Conservation (phyloP, 1,140 invertebrate species). For the Drosophila nigromelanica region DNA sequence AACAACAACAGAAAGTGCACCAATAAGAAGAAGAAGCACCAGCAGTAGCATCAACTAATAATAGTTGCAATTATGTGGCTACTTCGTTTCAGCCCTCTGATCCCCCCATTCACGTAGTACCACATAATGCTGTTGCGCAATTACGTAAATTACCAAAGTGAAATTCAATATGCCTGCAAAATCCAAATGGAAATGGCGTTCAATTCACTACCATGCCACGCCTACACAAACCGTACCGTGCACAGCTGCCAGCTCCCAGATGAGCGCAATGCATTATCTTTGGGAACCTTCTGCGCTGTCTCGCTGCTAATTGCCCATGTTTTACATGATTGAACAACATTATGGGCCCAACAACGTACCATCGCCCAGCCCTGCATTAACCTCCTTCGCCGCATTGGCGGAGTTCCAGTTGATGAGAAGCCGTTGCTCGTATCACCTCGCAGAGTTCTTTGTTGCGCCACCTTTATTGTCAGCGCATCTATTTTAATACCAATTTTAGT, state of each 20-base stretch:
- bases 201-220: constrained; percentile 24
- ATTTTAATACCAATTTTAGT: constrained; percentile 48
- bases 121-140: constrained; percentile 61
- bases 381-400: not conserved
- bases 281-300: constrained; percentile 21
- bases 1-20: constrained; percentile 16
- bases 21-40: constrained; percentile 14
- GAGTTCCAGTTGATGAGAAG: constrained; percentile 6
- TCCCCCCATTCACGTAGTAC: constrained; percentile 4
- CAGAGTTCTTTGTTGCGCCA: constrained; percentile 28
- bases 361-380: not conserved
- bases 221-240: not conserved
- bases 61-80: constrained; percentile 58
- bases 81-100: not conserved
- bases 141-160: constrained; percentile 75
- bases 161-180: constrained; percentile 67
- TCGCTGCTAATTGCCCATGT: constrained; percentile 63
- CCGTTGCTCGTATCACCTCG: not conserved
- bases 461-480: constrained; percentile 39
- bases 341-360: constrained; percentile 19
- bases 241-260: not conserved
- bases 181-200: constrained; percentile 49
- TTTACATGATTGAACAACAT: constrained; percentile 59
- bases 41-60: constrained; percentile 41
- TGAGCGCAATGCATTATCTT: constrained; percentile 48